Evolutionary conservation across 1,140 invertebrate species (phyloP), one percentile per base, ranked within the genome.

Genomic region (Pseudomyrmex sp.): DNA sequence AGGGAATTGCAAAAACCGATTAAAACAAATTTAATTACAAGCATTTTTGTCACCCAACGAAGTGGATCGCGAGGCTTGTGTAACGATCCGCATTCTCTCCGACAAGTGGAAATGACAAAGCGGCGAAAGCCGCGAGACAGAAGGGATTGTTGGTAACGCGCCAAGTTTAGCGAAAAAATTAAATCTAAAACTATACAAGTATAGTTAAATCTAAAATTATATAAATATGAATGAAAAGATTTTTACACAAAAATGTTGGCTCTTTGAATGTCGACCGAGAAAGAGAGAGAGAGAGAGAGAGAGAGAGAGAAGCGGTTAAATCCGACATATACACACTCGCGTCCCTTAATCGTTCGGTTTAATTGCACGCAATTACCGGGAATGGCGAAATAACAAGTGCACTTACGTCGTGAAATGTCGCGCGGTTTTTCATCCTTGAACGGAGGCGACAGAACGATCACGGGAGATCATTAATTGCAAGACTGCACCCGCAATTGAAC

Each of bases 381-480:
- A 73, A 82, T 63, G 76, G 44, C 63, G 68, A 84, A 84, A 80
- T 80, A 84, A 84, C 83, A 80, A 82, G 66, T 58, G 58, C 76
- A 80, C 76, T 80, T 80, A 80, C 61, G n/a, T 63, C 73, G 73
- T 61, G 63, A 68, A 69, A 59, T 50, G 73, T n/a, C 75, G 56
- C 65, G 66, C 44, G 54, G 76, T 80, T 80, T 80, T 80, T 80
- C 83, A 85, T 82, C 70, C 70, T 82, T 52, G 68, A 12, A 52
- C 50, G 46, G 56, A 68, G 52, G 65, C 74, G 65, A 62, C 76
- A 70, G 65, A 70, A 84, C 75, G 83, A 84, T 84, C 80, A 80
- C 44, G 66, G 18, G 12, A 35, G 76, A 80, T 80, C 76, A 80
- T 80, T 80, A 80, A 70, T 80, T 50, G 76, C 44, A 46, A 80